Base-by-base conservation (phyloP, 2,113 vertebrate species). In the Grus americana region DNA sequence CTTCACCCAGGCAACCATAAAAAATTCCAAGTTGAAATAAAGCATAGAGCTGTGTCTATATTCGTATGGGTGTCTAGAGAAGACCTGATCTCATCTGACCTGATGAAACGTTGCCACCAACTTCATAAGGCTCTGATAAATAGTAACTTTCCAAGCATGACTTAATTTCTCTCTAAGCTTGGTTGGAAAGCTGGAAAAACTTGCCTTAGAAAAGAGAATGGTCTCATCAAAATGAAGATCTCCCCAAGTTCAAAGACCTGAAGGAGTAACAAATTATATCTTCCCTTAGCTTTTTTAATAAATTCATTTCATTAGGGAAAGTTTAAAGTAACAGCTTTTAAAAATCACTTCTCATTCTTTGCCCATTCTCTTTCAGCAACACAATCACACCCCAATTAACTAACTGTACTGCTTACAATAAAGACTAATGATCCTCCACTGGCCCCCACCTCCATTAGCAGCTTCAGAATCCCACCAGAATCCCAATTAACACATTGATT, bases 401-500 rank as follows among this genome's bases (percentile, higher is more conserved):
- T 82, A 95, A 95, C 89, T 79, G 50, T 70, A 82, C 84, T 83
- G 87, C 89, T 93, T 80, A 88, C 74, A 94, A 90, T 95, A 83
- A 95, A 86, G 81, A 94, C 93, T 96, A 97, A 95, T 88, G 94
- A 95, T 95, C 74, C 50, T 95, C 84, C 79, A 22, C 85, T 52
- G 80, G 84, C 79, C 67, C 92, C 87, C 67, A 73, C 42, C 89
- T 95, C 95, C 91, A 95, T 94, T 93, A 97, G 93, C 94, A 92
- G 81, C 91, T 91, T 95, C 96, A 97, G 81, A 95, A 95, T 94
- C 91, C 91, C 89, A 95, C 95, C 94, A 97, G 96, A 87, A 95
- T 94, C 95, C 94, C 74, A 97, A 96, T 97, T 97, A 95, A 94
- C 95, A 94, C 94, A 97, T 96, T 92, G 97, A 97, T 97, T 93